Base-by-base conservation (phyloP, 2,888 invertebrate genomes). In the Chrysolina oricalcia region DNA sequence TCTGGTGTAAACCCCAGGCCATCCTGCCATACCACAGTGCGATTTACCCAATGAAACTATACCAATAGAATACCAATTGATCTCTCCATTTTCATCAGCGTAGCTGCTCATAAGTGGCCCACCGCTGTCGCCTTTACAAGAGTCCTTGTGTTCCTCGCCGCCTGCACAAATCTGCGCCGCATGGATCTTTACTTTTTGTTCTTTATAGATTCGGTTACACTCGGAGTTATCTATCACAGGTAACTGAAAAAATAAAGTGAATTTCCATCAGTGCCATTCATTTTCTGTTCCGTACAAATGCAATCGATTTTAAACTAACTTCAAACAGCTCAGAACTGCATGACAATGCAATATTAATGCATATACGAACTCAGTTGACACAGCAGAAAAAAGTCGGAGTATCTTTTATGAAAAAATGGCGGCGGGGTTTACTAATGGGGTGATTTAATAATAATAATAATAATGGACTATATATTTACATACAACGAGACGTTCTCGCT, bases 91-190 rank as follows among this genome's bases (percentile, higher is more conserved):
- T 78, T 80, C 83, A 17, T 87, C 82, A 0, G 78, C 85, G 1
- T 89, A 85, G 11, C 83, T 23, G n/a, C 80, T 81, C 86, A 92
- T 91, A 0, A 93, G 87, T 0, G 93, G 92, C 0, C 93, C 93
- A 10, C 93, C 93, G 68, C 92, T 92, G 82, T 93, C 93, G 9
- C 93, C 92, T 21, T 89, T 86, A 79, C 93, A 93, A 0, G 93
- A 91, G 84, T 93, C 93, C 63, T 90, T 88, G 0, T 90, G 88
- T 81, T 85, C 85, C 79, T 87, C 86, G 1, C 93, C 93, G 2
- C 93, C 93, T 3, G 92, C 92, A 84, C 93, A 93, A 71, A 93
- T 84, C 83, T 93, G 93, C 0, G 90, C 89, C 4, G 75, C 67
- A 35, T 88, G 88, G 0, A 93, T 83, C 0, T 78, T 81, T 0